These are phyloP conservation scores for Nymphalis urticae DNA, from an alignment of 2,888 invertebrate species.

Conservation along the genomic window DNA sequence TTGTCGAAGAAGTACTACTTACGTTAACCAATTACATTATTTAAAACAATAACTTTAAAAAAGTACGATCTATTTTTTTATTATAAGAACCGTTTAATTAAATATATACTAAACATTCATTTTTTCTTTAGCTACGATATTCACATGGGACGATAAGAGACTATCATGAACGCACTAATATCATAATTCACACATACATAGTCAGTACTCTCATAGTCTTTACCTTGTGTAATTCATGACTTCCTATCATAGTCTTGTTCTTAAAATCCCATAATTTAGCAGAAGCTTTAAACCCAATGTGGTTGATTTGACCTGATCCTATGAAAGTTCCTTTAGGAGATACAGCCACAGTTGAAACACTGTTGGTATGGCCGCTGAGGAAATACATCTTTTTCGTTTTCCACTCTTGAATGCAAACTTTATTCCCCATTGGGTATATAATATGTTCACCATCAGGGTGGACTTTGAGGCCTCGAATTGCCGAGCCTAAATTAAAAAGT, in stretches of 20 bases:
- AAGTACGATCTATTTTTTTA: too few species aligned
- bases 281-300: conserved; percentile 93
- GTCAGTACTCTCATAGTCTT: too few species aligned
- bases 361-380: conserved; percentile 89
- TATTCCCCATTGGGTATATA: conserved; percentile 89
- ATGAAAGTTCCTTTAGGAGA: conserved; percentile 88
- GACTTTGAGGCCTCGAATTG: conserved; percentile 83
- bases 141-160: too few species aligned
- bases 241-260: conserved; percentile 81
- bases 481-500: conserved; percentile 53
- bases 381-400: conserved; percentile 87
- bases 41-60: too few species aligned
- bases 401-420: conserved; percentile 87
- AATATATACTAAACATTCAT: too few species aligned
- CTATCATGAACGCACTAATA: too few species aligned
- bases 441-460: conserved; percentile 88
- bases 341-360: conserved; percentile 88
- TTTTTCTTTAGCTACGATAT: too few species aligned
- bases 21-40: too few species aligned
- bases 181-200: too few species aligned
- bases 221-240: conserved; percentile 92
- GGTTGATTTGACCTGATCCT: conserved; percentile 94
- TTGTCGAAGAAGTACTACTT: too few species aligned
- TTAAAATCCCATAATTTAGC: conserved; percentile 94
- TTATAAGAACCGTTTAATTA: too few species aligned